Percentiles rank a stretch among this genome's conserved stretches.
Conservation (phyloP, 1,140 invertebrate species). For the Acromyrmex echinatior region DNA sequence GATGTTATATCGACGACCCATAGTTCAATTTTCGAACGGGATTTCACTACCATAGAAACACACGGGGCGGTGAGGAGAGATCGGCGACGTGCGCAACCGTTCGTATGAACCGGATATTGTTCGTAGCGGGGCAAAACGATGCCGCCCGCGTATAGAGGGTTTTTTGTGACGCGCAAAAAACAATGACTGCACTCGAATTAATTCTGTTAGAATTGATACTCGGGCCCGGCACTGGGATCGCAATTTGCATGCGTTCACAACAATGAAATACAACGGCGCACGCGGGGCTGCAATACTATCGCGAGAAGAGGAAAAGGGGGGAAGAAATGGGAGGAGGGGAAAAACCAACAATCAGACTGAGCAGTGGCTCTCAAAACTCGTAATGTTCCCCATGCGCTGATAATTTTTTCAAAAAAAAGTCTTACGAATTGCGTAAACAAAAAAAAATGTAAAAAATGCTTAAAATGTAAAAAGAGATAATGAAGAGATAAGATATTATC, state of each 20-base stretch:
- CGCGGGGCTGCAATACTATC: constrained; percentile 60
- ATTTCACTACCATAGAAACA: constrained; percentile 42
- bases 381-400: neutral
- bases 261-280: constrained; percentile 76
- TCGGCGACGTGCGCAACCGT: constrained; percentile 48
- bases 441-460: neutral
- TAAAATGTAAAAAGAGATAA: neutral
- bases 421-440: neutral
- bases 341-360: constrained; percentile 74
- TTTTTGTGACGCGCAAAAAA: constrained; percentile 79
- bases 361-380: constrained; percentile 71
- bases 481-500: neutral
- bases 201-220: constrained; percentile 81
- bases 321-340: constrained; percentile 49
- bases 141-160: constrained; percentile 55
- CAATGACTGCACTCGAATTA: constrained; percentile 81
- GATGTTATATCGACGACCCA: constrained; percentile 27
- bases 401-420: neutral
- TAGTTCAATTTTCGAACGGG: constrained; percentile 70
- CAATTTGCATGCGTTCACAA: constrained; percentile 82
- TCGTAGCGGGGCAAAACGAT: constrained; percentile 71
- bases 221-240: constrained; percentile 72
- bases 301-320: constrained; percentile 44
- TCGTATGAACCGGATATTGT: constrained; percentile 70
- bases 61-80: constrained; percentile 10